phyloP scores from a whole-genome alignment of 2,888 invertebrate genomes.

The Spicauda simplicius region DNA sequence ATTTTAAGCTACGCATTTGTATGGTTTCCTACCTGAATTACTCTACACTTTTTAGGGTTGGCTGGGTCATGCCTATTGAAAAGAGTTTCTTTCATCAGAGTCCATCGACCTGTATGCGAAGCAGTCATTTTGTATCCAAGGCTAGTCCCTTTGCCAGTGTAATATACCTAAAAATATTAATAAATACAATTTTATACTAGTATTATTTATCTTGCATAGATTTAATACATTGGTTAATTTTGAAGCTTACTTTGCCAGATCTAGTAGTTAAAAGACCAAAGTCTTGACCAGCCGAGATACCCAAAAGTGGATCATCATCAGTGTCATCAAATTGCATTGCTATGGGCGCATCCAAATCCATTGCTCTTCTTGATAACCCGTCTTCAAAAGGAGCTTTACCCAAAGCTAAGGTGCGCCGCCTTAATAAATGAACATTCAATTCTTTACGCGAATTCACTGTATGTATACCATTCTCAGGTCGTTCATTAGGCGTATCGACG shows the following conservation, averaged over 20 bases:
- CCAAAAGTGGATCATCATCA: constrained; percentile 91
- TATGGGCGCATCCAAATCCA: constrained; percentile 78
- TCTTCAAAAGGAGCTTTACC: constrained; percentile 75
- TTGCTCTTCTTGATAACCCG: constrained; percentile 54
- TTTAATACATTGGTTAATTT: neutral
- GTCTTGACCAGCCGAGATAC: constrained; percentile 94
- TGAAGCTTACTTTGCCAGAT: constrained; percentile 90
- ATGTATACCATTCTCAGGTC: constrained; percentile 50
- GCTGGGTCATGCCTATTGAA: constrained; percentile 53
- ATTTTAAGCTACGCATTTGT: neutral
- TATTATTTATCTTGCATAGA: neutral
- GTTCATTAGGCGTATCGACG: constrained; percentile 54
- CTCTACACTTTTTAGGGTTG: constrained; percentile 67
- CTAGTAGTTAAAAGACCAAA: constrained; percentile 93
- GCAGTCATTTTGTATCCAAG: constrained; percentile 90
- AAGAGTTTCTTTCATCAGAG: constrained; percentile 82
- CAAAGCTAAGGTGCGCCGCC: constrained; percentile 67
- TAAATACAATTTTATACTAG: neutral
- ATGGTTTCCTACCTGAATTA: constrained; percentile 59
- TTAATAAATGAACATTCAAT: constrained; percentile 66
- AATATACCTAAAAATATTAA: constrained; percentile 86
- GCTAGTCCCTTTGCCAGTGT: constrained; percentile 93
- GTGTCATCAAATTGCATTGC: constrained; percentile 84
- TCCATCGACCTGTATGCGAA: constrained; percentile 86
- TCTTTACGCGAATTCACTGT: constrained; percentile 62